Evolutionary conservation across 2,113 vertebrate species (phyloP).

Genomic region (Maccullochella peelii): DNA sequence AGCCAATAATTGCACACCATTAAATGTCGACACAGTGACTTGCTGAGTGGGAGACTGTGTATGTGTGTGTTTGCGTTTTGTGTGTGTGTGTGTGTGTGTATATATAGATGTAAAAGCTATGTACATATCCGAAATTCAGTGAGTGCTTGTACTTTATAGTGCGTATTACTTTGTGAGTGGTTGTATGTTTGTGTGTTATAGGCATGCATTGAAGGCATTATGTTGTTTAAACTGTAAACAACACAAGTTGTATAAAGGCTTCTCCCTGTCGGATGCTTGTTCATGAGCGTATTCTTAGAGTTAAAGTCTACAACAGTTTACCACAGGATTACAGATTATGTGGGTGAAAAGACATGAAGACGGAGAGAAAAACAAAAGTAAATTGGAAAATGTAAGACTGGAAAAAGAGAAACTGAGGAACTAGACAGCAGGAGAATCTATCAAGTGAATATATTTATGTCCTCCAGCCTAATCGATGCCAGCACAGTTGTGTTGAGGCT

Average conservation of each 20-base stretch:
- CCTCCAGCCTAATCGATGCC: slow-evolving; percentile 28
- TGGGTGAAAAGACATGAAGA: background rate
- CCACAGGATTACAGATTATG: background rate
- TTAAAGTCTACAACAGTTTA: background rate
- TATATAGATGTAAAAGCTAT: background rate
- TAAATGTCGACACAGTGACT: slow-evolving; percentile 14
- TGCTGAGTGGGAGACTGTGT: slow-evolving; percentile 16
- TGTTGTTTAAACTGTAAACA: background rate
- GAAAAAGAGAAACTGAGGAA: slow-evolving; percentile 23
- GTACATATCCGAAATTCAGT: background rate
- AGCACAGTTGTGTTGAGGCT: slow-evolving; percentile 4
- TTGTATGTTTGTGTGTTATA: background rate
- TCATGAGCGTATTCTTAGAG: background rate
- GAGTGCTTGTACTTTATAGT: background rate
- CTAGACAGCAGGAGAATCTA: slow-evolving; percentile 28
- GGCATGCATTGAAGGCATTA: background rate
- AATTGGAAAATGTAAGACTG: background rate
- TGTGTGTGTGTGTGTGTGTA: background rate
- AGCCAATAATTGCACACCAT: slow-evolving; percentile 41
- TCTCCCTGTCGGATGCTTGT: background rate
- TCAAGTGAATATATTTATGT: slow-evolving; percentile 14
- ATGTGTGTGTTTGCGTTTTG: background rate
- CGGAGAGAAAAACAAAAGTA: background rate
- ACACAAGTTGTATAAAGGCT: background rate
- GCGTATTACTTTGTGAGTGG: background rate